These are phyloP conservation scores for Pelobates fuscus DNA, from an alignment of 2,113 vertebrate genomes.

Conservation along the genomic window DNA sequence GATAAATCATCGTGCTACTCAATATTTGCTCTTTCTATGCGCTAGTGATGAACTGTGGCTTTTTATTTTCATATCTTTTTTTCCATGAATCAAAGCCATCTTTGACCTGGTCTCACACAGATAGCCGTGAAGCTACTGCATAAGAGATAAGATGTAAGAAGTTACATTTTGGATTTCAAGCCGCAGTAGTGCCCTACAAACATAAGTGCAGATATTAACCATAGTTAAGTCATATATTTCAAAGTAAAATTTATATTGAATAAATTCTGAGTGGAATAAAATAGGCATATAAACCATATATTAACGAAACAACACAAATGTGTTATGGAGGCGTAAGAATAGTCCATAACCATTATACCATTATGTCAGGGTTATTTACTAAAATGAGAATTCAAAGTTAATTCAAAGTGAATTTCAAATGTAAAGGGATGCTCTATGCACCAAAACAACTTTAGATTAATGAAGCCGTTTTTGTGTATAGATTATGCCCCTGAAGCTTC, in stretches of 20 bases:
- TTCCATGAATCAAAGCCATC: neutral
- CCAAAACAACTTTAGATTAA: too few species aligned
- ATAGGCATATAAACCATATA: too few species aligned
- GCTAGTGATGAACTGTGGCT: neutral
- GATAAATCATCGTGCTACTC: neutral
- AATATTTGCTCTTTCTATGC: neutral
- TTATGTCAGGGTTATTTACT: too few species aligned
- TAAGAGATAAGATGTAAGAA: neutral
- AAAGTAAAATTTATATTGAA: slow-evolving; percentile 2
- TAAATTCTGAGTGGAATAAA: neutral
- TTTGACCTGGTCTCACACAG: slow-evolving; percentile 3
- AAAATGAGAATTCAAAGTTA: too few species aligned
- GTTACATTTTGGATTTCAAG: neutral
- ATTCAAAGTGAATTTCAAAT: too few species aligned
- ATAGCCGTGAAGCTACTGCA: neutral
- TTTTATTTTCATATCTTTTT: neutral
- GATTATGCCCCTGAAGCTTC: too few species aligned
- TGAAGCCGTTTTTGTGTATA: too few species aligned
- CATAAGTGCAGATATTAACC: neutral
- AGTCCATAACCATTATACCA: too few species aligned
- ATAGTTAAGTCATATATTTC: neutral
- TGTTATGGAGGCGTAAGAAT: too few species aligned
- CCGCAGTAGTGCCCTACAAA: neutral
- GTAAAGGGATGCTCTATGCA: too few species aligned
- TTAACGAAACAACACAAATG: too few species aligned